phyloP scores from a whole-genome alignment of 2,888 invertebrate species.

The Bruchidius siliquastri region DNA sequence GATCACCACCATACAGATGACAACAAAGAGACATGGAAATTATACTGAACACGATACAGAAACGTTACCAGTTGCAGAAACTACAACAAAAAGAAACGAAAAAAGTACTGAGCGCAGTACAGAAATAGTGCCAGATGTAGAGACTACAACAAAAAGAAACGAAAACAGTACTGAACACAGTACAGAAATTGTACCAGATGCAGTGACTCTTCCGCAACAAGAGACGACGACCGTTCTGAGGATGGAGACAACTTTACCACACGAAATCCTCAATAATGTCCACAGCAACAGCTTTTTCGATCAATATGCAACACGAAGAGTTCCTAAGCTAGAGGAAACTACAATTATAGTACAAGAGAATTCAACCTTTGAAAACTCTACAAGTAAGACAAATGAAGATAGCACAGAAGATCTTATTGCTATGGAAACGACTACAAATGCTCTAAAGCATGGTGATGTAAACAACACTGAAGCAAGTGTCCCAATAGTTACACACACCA shows the following conservation, averaged over 20 bases:
- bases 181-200: not conserved
- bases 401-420: conserved; percentile 44
- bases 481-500: not conserved
- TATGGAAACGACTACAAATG: conserved; percentile 42
- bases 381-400: not conserved
- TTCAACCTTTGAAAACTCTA: conserved; percentile 2
- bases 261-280: conserved; percentile 39
- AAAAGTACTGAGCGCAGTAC: not conserved
- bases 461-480: not conserved
- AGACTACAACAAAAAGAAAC: not conserved
- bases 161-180: not conserved
- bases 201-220: not conserved
- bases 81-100: not conserved
- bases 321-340: not conserved
- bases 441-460: conserved; percentile 14
- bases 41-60: not conserved
- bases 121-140: not conserved
- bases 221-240: not conserved
- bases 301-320: conserved; percentile 7
- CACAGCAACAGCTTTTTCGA: conserved; percentile 39
- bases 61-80: not conserved
- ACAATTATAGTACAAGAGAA: not conserved
- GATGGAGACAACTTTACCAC: conserved; percentile 23
- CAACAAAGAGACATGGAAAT: not conserved
- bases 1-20: not conserved